These are phyloP conservation scores for Pelodiscus sinensis DNA, from an alignment of 2,113 vertebrate genomes.

Conservation along the genomic window DNA sequence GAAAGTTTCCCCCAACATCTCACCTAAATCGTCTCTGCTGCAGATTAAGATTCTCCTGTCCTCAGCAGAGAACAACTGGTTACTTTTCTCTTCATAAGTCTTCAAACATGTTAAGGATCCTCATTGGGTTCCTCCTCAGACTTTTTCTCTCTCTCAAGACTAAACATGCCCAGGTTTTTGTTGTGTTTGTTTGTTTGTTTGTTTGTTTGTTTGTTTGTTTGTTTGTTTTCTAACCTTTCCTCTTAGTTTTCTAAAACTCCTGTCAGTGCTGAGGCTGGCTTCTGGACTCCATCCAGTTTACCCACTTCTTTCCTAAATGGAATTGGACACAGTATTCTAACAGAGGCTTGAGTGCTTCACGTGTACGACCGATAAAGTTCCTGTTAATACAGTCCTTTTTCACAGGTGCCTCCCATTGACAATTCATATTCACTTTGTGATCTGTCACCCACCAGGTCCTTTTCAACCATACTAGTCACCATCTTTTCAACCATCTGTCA, in stretches of 20 bases:
- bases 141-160: not conserved
- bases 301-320: not conserved
- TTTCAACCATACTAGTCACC: not conserved
- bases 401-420: not conserved
- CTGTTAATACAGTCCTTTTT: not conserved
- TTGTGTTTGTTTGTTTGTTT: no score
- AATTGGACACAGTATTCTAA: not conserved
- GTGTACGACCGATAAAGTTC: not conserved
- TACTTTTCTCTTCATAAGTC: not conserved
- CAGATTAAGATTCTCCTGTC: not conserved
- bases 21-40: not conserved
- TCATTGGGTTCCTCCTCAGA: not conserved
- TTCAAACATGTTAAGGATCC: not conserved
- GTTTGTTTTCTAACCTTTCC: not conserved
- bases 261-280: not conserved
- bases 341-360: not conserved
- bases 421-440: not conserved
- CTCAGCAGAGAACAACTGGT: not conserved
- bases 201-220: no score
- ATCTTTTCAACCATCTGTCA: no score
- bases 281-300: not conserved
- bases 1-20: not conserved
- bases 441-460: not conserved
- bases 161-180: not conserved
- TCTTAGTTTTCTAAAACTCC: not conserved